Evolutionary conservation across 2,888 invertebrate genomes (phyloP).

Genomic region (Polia nebulosa): DNA sequence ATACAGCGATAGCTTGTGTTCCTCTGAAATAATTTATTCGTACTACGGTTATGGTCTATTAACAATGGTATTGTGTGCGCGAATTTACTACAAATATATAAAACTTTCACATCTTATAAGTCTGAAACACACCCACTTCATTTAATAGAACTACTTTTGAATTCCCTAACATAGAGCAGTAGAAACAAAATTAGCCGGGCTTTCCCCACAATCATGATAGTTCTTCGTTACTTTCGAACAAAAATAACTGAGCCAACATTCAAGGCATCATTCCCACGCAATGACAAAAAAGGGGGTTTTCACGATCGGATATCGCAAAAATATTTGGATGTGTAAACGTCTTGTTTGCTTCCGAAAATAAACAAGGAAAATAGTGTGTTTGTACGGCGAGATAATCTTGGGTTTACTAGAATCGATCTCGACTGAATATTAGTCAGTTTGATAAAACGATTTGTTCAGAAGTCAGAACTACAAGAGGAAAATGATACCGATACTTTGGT

Average conservation of each 20-base stretch:
- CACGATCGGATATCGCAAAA: slow-evolving; percentile 6
- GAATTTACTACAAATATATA: too few species aligned
- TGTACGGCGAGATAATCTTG: slow-evolving; percentile 7
- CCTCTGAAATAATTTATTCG: too few species aligned
- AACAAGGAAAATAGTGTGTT: slow-evolving; percentile 32
- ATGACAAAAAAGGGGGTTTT: slow-evolving; percentile 9
- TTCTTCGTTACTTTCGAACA: background rate
- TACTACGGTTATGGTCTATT: background rate
- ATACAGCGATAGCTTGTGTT: too few species aligned
- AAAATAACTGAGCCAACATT: background rate
- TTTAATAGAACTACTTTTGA: slow-evolving; percentile 21
- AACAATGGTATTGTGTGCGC: too few species aligned
- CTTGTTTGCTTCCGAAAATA: slow-evolving; percentile 29
- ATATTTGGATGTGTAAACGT: background rate
- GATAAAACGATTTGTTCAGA: background rate
- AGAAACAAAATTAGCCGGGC: background rate
- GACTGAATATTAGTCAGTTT: slow-evolving; percentile 5
- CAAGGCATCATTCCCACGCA: background rate
- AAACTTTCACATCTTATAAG: background rate
- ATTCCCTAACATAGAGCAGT: background rate
- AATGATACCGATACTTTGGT: background rate
- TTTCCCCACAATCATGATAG: background rate
- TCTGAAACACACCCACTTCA: background rate
- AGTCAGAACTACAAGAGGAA: background rate
- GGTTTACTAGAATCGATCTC: slow-evolving; percentile 32